A percentile compares a stretch with the other conserved stretches of the same genome.
phyloP scores from a whole-genome alignment of 2,113 vertebrate species.

The Ameiurus melas region DNA sequence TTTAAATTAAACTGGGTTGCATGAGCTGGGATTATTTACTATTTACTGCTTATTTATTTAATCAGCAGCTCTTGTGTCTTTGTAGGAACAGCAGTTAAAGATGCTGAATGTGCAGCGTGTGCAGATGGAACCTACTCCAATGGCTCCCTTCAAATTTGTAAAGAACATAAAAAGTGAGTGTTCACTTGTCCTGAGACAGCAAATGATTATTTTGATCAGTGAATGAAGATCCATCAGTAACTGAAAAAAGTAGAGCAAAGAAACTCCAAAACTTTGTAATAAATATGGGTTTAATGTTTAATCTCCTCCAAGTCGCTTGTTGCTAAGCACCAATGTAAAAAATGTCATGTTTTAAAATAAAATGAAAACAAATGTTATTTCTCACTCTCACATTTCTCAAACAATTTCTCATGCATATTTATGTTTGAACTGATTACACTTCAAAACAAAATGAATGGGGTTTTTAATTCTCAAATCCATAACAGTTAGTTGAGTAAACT shows the following conservation, averaged over 20 bases:
- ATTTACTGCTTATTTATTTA: background rate
- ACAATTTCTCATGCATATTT: background rate
- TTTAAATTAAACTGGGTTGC: background rate
- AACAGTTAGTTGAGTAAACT: background rate
- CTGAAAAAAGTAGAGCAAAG: background rate
- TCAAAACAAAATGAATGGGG: background rate
- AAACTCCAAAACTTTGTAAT: background rate
- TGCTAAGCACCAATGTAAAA: background rate
- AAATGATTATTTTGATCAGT: background rate
- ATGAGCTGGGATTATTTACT: background rate
- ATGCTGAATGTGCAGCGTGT: slow-evolving; percentile 29
- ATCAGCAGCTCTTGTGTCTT: background rate
- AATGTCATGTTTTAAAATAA: background rate
- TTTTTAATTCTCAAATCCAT: background rate
- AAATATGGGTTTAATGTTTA: background rate
- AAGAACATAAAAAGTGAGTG: slow-evolving; percentile 30
- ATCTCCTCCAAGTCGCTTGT: background rate
- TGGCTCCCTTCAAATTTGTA: slow-evolving; percentile 26
- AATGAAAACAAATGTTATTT: background rate
- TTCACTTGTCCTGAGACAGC: background rate
- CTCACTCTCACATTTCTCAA: background rate
- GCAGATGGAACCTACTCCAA: slow-evolving; percentile 23
- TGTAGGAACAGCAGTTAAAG: slow-evolving; percentile 26
- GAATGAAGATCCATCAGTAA: background rate
- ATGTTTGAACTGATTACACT: background rate